Conservation (phyloP, 2,113 vertebrate genomes). For the Camelus dromedarius region DNA sequence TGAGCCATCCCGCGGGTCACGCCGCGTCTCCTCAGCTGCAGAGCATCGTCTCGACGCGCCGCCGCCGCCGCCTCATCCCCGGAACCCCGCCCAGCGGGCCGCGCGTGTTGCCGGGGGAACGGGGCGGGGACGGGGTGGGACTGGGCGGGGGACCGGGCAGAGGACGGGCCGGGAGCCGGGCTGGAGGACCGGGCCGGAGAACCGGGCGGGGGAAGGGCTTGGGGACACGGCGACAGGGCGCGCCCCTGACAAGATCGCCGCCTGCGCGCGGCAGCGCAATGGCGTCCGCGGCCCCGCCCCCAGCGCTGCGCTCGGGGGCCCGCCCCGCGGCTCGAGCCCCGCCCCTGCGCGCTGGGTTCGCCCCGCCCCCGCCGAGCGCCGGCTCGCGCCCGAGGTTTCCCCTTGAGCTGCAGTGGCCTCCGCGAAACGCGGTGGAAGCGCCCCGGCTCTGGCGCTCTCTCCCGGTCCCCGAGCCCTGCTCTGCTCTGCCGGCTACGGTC, state of each 20-base stretch:
- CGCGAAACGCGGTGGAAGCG: too few relatives aligned
- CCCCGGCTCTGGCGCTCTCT: too few relatives aligned
- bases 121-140: not conserved
- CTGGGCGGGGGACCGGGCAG: not conserved
- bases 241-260: not conserved
- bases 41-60: slow-evolving; percentile 46
- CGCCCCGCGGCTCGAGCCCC: not conserved
- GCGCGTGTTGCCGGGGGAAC: slow-evolving; percentile 58
- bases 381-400: too few relatives aligned
- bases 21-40: slow-evolving; percentile 40
- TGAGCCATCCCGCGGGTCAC: slow-evolving; percentile 64
- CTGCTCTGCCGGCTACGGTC: not conserved
- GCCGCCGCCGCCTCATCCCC: slow-evolving; percentile 30
- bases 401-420: too few relatives aligned
- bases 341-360: not conserved
- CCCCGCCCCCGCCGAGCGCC: not conserved
- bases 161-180: not conserved
- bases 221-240: not conserved
- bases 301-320: not conserved
- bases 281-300: slow-evolving; percentile 58
- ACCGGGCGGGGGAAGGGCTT: not conserved
- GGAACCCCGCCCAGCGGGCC: slow-evolving; percentile 45
- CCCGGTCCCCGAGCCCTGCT: not conserved
- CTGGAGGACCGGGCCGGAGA: too few relatives aligned
- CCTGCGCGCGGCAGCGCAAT: slow-evolving; percentile 45